Percentiles rank a stretch among this genome's conserved stretches.
Conservation (phyloP, 1,140 invertebrate genomes). For the Scaptodrosophila lebanonensis region DNA sequence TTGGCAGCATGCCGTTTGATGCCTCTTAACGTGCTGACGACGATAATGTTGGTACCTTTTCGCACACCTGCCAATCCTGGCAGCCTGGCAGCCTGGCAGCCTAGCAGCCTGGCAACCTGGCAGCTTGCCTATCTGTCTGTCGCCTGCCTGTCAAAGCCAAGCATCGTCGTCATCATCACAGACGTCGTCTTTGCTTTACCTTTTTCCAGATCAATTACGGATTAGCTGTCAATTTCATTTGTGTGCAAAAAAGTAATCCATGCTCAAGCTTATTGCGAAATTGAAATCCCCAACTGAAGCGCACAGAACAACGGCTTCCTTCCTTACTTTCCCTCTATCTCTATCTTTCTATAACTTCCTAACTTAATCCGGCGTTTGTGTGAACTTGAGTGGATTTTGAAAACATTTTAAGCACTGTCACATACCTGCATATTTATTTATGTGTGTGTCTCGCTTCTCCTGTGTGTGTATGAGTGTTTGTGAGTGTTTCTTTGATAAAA, state of each 20-base stretch:
- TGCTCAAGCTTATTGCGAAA: constrained; percentile 40
- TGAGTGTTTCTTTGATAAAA: constrained; percentile 47
- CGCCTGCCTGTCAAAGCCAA: too few relatives aligned
- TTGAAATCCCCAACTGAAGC: constrained; percentile 28
- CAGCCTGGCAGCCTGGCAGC: too few relatives aligned
- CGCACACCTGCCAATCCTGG: too few relatives aligned
- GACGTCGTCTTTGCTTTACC: too few relatives aligned
- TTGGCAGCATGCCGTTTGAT: constrained; percentile 27
- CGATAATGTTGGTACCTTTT: neutral
- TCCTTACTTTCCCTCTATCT: neutral
- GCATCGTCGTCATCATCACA: too few relatives aligned
- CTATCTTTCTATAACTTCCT: constrained; percentile 7
- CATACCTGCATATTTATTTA: constrained; percentile 1
- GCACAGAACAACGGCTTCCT: constrained; percentile 16
- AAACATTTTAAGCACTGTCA: constrained; percentile 52
- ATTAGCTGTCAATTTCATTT: constrained; percentile 69
- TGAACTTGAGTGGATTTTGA: constrained; percentile 57
- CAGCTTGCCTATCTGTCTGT: too few relatives aligned
- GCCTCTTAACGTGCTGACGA: too few relatives aligned
- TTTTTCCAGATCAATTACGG: constrained; percentile 69
- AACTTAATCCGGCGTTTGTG: constrained; percentile 19
- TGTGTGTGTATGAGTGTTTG: constrained; percentile 21
- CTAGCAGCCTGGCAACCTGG: too few relatives aligned
- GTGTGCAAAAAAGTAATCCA: constrained; percentile 52
- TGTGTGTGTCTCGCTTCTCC: constrained; percentile 1